These are phyloP conservation scores for Cheilosia vulpina DNA, from an alignment of 2,888 invertebrate genomes.

Conservation along the genomic window DNA sequence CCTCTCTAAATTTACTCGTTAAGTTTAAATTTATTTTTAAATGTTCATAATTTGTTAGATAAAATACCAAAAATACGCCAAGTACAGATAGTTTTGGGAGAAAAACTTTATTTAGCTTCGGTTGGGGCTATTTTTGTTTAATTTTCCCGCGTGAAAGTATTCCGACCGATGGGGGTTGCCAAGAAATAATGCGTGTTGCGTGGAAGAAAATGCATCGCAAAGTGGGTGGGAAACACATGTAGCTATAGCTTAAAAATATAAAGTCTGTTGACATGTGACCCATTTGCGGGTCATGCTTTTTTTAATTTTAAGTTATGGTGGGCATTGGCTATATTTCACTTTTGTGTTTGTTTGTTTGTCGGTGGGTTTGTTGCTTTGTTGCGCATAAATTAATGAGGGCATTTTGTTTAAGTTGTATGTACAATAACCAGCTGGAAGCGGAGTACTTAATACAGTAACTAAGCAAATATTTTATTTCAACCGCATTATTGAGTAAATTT, in stretches of 20 bases:
- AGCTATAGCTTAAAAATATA: not conserved
- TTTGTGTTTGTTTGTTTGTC: not conserved
- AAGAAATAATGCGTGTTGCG: conserved; percentile 58
- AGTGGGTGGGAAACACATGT: conserved; percentile 28
- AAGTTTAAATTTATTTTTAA: conserved; percentile 53
- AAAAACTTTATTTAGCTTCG: conserved; percentile 50
- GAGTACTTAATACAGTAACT: no score
- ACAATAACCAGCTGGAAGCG: no score
- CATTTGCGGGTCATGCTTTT: conserved; percentile 33
- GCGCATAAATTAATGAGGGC: no score
- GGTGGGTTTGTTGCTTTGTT: no score
- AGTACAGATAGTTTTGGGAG: conserved; percentile 42
- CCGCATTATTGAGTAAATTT: no score
- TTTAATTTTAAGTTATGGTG: not conserved
- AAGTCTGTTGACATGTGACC: conserved; percentile 50
- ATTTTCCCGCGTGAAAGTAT: conserved; percentile 28
- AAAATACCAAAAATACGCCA: conserved; percentile 27
- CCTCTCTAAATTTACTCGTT: conserved; percentile 40
- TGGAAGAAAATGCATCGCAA: conserved; percentile 52
- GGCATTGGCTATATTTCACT: not conserved
- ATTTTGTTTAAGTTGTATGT: no score
- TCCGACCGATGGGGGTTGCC: conserved; percentile 20
- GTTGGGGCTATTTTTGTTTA: conserved; percentile 40
- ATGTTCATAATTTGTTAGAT: conserved; percentile 46
- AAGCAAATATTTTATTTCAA: no score